Conservation (phyloP, 2,797 vertebrate species). For the Aselliscus stoliczkanus region DNA sequence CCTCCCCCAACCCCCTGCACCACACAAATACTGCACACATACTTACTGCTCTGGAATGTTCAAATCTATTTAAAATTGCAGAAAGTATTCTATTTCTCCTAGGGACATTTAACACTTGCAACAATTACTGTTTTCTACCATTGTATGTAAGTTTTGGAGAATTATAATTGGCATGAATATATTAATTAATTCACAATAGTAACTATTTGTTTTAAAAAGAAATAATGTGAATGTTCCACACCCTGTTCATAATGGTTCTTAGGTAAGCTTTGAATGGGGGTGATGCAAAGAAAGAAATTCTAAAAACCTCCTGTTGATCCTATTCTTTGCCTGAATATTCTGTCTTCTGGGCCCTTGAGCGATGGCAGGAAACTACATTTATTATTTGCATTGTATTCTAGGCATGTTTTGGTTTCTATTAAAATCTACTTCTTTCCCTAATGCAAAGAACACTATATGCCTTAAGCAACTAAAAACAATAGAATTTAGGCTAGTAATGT, state of each 20-base stretch:
- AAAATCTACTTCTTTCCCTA: not conserved
- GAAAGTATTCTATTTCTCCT: not conserved
- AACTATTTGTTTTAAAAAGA: slow-evolving; percentile 34
- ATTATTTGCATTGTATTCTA: slow-evolving; percentile 45
- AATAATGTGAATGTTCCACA: slow-evolving; percentile 6
- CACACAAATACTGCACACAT: not conserved
- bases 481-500: slow-evolving; percentile 11
- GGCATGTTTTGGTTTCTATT: slow-evolving; percentile 42
- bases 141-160: slow-evolving; percentile 28
- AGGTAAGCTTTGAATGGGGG: slow-evolving; percentile 21
- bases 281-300: slow-evolving; percentile 37
- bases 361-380: slow-evolving; percentile 29
- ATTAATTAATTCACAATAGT: slow-evolving; percentile 43
- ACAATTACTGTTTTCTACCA: slow-evolving; percentile 1
- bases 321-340: slow-evolving; percentile 49
- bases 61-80: not conserved
- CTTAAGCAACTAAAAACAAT: slow-evolving; percentile 28
- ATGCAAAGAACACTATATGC: not conserved
- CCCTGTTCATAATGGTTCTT: slow-evolving; percentile 25
- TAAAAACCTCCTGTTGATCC: not conserved
- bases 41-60: slow-evolving; percentile 14
- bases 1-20: not conserved
- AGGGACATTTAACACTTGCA: not conserved
- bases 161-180: slow-evolving; percentile 21
- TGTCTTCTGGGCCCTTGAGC: slow-evolving; percentile 28